These are phyloP conservation scores for Dicrurus megarhynchus DNA, from an alignment of 2,113 vertebrate genomes.

Conservation along the genomic window DNA sequence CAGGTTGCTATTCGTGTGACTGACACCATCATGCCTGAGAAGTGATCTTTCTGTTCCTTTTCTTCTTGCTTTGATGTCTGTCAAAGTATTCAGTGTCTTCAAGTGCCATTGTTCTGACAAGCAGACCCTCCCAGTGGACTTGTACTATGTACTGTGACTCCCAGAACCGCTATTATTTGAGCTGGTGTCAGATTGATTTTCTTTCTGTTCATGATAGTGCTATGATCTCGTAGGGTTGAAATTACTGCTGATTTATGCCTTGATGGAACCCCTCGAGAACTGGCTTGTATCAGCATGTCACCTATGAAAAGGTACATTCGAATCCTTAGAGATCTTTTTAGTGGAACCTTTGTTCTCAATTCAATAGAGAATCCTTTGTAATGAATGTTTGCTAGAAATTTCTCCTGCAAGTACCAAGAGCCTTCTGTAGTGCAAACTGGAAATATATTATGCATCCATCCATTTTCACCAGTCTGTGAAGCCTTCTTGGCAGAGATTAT, in stretches of 20 bases:
- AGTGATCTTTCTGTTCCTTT: conserved; percentile 42
- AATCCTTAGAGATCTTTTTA: conserved; percentile 51
- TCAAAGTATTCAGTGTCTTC: conserved; percentile 41
- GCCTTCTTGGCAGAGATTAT: neutral
- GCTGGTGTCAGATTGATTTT: conserved; percentile 59
- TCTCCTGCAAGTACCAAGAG: conserved; percentile 4
- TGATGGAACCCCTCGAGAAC: conserved; percentile 7
- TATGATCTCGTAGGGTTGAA: conserved; percentile 42
- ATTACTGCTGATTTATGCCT: conserved; percentile 46
- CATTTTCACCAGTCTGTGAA: neutral
- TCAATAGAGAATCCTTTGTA: conserved; percentile 19
- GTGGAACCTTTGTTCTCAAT: conserved; percentile 24
- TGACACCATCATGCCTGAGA: conserved; percentile 17
- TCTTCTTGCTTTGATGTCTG: conserved; percentile 59
- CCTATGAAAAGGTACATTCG: conserved; percentile 35
- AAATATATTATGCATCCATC: neutral
- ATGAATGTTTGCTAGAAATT: conserved; percentile 46
- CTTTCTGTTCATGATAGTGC: conserved; percentile 40
- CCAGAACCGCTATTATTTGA: conserved; percentile 56
- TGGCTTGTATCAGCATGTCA: conserved; percentile 46
- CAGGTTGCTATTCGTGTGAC: neutral
- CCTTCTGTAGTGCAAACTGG: conserved; percentile 1
- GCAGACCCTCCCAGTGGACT: conserved; percentile 29
- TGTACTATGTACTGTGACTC: neutral
- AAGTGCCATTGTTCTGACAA: conserved; percentile 58